These are phyloP conservation scores for Gobio occitaniae DNA, from an alignment of 2,797 vertebrate genomes.

Conservation along the genomic window DNA sequence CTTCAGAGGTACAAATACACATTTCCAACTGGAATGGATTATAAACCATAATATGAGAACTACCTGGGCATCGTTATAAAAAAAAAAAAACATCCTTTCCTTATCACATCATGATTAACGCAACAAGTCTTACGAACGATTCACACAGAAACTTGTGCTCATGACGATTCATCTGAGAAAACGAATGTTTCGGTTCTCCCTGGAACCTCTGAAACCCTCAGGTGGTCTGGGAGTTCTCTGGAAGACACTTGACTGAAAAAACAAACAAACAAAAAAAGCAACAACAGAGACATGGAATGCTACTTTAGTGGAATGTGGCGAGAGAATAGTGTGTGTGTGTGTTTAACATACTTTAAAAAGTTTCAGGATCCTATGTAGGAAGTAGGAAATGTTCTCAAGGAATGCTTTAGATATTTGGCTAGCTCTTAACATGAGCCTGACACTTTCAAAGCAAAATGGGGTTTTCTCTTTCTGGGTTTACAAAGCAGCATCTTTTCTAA, in stretches of 20 bases:
- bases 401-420: conserved; percentile 60
- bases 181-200: neutral
- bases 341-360: neutral
- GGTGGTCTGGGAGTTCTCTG: conserved; percentile 50
- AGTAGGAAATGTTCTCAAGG: conserved; percentile 40
- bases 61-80: neutral
- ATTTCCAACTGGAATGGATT: neutral
- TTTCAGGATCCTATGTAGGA: neutral
- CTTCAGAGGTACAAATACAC: conserved; percentile 31
- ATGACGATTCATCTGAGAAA: neutral
- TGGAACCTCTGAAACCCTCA: conserved; percentile 49
- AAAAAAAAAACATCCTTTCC: neutral
- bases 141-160: conserved; percentile 6
- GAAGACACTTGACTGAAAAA: conserved; percentile 37
- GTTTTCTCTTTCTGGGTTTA: conserved; percentile 18
- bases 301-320: conserved; percentile 48
- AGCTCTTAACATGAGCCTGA: conserved; percentile 43
- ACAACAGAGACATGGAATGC: conserved; percentile 31
- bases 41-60: neutral
- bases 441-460: conserved; percentile 10
- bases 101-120: neutral
- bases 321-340: neutral
- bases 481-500: conserved; percentile 42
- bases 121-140: neutral
- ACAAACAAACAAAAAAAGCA: neutral